Base-by-base conservation (phyloP, 2,113 vertebrate species). In the Oncorhynchus tshawytscha region DNA sequence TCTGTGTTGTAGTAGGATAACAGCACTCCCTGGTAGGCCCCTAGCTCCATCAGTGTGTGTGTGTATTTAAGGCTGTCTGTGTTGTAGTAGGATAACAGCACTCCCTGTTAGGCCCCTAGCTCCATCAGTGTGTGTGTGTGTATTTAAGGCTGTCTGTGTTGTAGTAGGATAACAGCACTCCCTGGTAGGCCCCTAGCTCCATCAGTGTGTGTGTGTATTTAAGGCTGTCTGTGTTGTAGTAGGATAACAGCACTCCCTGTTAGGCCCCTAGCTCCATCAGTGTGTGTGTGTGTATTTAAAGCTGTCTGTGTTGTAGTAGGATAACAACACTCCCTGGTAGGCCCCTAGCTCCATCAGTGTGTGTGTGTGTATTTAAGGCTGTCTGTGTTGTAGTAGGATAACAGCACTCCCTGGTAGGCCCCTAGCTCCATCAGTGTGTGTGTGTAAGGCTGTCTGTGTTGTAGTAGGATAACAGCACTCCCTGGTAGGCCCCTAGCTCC, bases 361-460 rank as follows among this genome's bases (percentile, higher is more conserved):
- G n/a, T n/a, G n/a, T 6, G 31, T 34, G 31, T 34, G 31, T 71
- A 45, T n/a, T n/a, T n/a, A n/a, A 75, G 65, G 27, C 27, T 29
- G 27, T 54, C 51, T 72, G 24, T 72, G 54, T 31, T 22, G 11
- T 60, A 59, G 76, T 39, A 73, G 24, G 62, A 34, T 65, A 74
- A 80, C 70, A 80, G 81, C 75, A 84, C 84, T 86, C 69, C 73
- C 73, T 87, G 74, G 79, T 76, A 78, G 66, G 87, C 76, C 0
- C 24, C 67, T 48, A 57, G 74, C 67, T n/a, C n/a, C n/a, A n/a
- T n/a, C n/a, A n/a, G n/a, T n/a, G n/a, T n/a, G n/a, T 6, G 31
- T 34, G 31, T 34, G 31, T 71, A 45, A 75, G 65, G 27, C 27
- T 29, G 27, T 54, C 51, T 72, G 24, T 72, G 54, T 31, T 22